A percentile compares a stretch with the other conserved stretches of the same genome.
Conservation (phyloP, 35 echinoderm and acorn worm species). For the Ophioderma brevispina region DNA sequence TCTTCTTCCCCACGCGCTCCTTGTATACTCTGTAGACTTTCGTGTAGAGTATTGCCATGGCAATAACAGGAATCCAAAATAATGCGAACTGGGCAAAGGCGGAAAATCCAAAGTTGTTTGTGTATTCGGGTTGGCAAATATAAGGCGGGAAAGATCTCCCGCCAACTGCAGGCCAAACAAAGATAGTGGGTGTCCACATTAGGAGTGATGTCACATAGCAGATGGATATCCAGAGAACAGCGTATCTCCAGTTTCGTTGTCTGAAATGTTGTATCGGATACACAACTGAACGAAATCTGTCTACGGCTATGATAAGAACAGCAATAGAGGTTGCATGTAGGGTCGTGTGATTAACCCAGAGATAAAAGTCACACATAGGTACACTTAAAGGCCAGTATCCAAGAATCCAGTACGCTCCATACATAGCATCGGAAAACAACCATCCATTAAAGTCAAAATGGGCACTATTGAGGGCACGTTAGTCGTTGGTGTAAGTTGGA, state of each 20-base stretch:
- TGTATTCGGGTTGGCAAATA: constrained; percentile 31
- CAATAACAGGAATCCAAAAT: background rate
- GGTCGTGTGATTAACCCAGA: background rate
- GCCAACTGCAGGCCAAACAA: constrained; percentile 14
- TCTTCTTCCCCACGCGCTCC: background rate
- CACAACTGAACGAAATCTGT: background rate
- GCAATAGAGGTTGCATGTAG: background rate
- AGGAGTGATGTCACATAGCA: constrained; percentile 20
- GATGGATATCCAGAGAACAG: background rate
- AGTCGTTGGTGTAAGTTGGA: constrained; percentile 4
- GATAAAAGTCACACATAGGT: background rate
- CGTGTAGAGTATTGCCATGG: background rate
- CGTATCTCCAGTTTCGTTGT: constrained; percentile 3
- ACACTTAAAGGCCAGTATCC: constrained; percentile 22
- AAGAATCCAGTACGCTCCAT: background rate
- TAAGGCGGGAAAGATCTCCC: background rate
- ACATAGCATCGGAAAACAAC: background rate
- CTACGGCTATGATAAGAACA: constrained; percentile 6
- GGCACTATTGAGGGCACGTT: background rate
- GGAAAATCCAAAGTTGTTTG: background rate
- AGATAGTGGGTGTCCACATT: constrained; percentile 14
- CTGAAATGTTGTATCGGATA: background rate
- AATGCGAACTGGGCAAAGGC: background rate
- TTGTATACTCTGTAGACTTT: background rate
- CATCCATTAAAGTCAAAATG: background rate